Percentiles rank a stretch among this genome's conserved stretches.
Evolutionary conservation across 1,140 invertebrate species (phyloP).

Genomic region (Trypoxylus dichotomus): DNA sequence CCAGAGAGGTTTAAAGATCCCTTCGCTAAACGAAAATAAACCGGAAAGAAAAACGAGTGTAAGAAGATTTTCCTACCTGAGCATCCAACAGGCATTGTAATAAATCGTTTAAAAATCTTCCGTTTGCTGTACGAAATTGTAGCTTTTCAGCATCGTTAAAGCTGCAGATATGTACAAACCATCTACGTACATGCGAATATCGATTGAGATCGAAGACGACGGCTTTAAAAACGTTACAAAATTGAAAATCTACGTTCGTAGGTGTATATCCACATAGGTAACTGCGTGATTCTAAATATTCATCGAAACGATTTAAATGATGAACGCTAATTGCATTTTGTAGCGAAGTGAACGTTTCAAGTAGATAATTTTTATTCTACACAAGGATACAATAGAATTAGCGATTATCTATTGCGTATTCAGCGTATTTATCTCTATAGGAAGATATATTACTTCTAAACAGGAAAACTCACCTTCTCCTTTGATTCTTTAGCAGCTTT

Average conservation of each 20-base stretch:
- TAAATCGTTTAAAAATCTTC: conserved; percentile 12
- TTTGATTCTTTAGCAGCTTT: conserved; percentile 77
- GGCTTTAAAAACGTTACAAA: conserved; percentile 53
- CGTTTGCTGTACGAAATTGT: not conserved
- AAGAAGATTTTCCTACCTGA: conserved; percentile 39
- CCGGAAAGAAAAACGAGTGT: conserved; percentile 18
- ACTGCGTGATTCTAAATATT: conserved; percentile 58
- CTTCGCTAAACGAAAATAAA: conserved; percentile 39
- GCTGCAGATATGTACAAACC: conserved; percentile 63
- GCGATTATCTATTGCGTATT: not conserved
- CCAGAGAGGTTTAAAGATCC: not conserved
- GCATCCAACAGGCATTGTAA: conserved; percentile 33
- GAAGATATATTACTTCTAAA: too few relatives aligned
- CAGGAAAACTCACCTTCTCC: conserved; percentile 61
- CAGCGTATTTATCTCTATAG: too few relatives aligned
- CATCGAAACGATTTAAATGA: conserved; percentile 48
- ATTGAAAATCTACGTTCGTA: conserved; percentile 56
- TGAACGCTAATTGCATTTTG: not conserved
- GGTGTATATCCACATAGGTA: conserved; percentile 61
- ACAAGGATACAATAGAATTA: conserved; percentile 16
- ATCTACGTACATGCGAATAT: conserved; percentile 58
- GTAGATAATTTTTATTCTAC: conserved; percentile 37
- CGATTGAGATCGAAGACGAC: conserved; percentile 51
- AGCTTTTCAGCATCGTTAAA: conserved; percentile 57
- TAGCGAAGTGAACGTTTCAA: conserved; percentile 29